These are phyloP conservation scores for Eupithecia tripunctaria DNA, from an alignment of 2,888 invertebrate species.

Conservation along the genomic window DNA sequence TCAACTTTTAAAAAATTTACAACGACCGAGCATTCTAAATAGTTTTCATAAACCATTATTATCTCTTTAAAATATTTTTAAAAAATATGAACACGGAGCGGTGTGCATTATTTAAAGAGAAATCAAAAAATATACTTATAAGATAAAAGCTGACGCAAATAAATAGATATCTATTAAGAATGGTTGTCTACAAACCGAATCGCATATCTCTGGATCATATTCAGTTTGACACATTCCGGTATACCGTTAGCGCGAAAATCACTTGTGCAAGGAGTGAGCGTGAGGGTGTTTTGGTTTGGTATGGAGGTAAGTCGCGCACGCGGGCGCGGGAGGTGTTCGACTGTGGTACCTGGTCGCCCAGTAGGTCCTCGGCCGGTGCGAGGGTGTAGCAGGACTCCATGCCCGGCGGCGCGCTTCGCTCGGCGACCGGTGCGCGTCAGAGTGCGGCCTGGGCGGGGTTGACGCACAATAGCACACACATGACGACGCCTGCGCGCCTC, in stretches of 20 bases:
- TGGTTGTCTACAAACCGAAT: slow-evolving; percentile 56
- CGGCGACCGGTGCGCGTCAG: slow-evolving; percentile 47
- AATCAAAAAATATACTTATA: neutral
- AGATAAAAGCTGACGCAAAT: neutral
- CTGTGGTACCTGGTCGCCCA: slow-evolving; percentile 79
- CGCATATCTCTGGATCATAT: slow-evolving; percentile 47
- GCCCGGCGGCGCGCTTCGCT: slow-evolving; percentile 68
- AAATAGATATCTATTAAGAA: neutral
- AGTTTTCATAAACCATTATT: neutral
- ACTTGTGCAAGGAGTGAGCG: slow-evolving; percentile 34
- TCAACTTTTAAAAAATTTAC: neutral
- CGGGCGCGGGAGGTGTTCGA: neutral
- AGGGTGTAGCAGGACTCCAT: slow-evolving; percentile 81
- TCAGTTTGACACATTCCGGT: slow-evolving; percentile 48
- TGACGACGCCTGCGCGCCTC: slow-evolving; percentile 63
- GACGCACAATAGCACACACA: slow-evolving; percentile 49
- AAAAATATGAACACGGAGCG: neutral
- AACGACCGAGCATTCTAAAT: neutral
- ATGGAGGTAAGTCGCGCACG: neutral
- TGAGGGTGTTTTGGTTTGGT: slow-evolving; percentile 32
- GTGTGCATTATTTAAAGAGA: neutral
- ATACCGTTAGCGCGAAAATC: slow-evolving; percentile 44
- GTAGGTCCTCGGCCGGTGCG: slow-evolving; percentile 79
- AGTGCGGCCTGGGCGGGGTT: slow-evolving; percentile 52
- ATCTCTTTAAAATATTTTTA: neutral